phyloP scores from a whole-genome alignment of 2,113 vertebrate species.

The Recurvirostra avosetta region DNA sequence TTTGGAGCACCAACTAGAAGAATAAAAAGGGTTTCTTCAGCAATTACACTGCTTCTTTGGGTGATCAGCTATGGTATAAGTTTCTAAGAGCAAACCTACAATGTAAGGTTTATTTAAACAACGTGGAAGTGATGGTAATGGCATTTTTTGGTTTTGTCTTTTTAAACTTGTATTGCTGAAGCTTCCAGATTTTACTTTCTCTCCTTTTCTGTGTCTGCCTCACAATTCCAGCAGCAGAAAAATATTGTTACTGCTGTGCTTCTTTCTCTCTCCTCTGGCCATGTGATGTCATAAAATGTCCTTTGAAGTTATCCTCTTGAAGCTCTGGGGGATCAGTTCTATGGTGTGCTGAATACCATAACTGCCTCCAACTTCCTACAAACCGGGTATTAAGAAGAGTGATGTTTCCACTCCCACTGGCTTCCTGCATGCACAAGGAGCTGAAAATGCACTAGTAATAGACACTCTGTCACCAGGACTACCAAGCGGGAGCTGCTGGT shows the following conservation, averaged over 20 bases:
- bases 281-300: neutral
- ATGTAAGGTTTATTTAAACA: neutral
- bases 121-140: neutral
- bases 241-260: neutral
- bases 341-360: neutral
- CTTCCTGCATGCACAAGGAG: neutral
- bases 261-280: neutral
- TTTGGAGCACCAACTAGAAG: neutral
- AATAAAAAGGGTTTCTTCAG: neutral
- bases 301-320: neutral
- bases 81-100: neutral
- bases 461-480: neutral
- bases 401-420: neutral
- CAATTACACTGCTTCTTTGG: neutral
- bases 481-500: slow-evolving; percentile 19
- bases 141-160: neutral
- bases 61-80: neutral
- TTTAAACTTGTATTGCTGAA: neutral
- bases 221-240: neutral
- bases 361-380: neutral
- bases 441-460: slow-evolving; percentile 11
- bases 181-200: neutral
- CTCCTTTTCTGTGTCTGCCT: neutral
- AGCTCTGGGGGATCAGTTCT: neutral
- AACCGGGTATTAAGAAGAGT: neutral